phyloP scores from a whole-genome alignment of 2,888 invertebrate species.

The Caenorhabditis panamensis region DNA sequence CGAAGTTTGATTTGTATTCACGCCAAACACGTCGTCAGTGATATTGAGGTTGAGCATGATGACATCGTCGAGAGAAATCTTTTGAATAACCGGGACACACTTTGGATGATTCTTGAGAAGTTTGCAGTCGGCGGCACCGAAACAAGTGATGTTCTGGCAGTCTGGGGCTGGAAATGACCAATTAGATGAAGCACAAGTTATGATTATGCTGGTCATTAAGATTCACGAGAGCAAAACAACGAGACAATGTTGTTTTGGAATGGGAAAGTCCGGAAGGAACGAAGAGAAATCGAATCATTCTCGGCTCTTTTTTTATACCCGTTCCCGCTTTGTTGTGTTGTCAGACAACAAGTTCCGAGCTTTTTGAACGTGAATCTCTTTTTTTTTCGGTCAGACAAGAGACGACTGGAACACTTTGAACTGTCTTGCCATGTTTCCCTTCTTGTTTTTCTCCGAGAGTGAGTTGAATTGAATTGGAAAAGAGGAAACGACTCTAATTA shows the following conservation, averaged over 20 bases:
- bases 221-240: neutral
- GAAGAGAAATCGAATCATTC: neutral
- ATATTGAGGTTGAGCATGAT: constrained; percentile 21
- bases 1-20: neutral
- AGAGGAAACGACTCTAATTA: no score
- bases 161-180: neutral
- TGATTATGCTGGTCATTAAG: neutral
- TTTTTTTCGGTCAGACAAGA: no score
- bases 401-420: no score
- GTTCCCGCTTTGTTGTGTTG: no score
- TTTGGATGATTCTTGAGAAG: constrained; percentile 13
- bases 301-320: neutral
- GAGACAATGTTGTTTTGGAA: neutral
- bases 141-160: constrained; percentile 30
- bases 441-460: no score
- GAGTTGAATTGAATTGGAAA: no score
- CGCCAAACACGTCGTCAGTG: constrained; percentile 23
- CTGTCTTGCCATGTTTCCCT: no score
- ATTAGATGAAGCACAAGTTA: no score
- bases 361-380: no score
- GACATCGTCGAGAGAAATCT: constrained; percentile 15
- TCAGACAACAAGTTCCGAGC: no score
- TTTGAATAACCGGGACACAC: constrained; percentile 13
- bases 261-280: no score
- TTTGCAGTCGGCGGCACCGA: constrained; percentile 33